phyloP scores from a whole-genome alignment of 2,888 invertebrate species.

The Ecdyonurus torrentis region DNA sequence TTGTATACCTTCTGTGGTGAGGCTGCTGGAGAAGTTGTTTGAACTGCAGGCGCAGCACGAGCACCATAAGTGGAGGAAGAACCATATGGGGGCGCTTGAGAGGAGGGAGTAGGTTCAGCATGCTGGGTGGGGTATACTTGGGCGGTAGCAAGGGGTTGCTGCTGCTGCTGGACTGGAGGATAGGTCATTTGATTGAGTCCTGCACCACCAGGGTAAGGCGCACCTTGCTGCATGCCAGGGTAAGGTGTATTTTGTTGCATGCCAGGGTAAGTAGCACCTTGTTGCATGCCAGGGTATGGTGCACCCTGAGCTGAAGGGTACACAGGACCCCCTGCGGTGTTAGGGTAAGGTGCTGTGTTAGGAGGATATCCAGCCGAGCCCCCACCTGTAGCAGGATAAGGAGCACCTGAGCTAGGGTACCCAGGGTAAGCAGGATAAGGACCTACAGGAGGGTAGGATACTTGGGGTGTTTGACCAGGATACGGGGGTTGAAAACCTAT shows the following conservation, averaged over 20 bases:
- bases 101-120: too few species aligned
- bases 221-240: neutral
- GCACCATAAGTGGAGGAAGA: neutral
- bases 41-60: neutral
- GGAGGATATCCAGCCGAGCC: neutral
- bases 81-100: neutral
- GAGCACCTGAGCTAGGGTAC: neutral
- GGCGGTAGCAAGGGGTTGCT: neutral
- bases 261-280: neutral
- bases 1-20: neutral
- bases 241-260: neutral
- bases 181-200: neutral
- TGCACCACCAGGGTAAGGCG: neutral
- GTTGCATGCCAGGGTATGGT: neutral
- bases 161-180: neutral
- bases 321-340: neutral
- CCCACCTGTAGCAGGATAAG: neutral
- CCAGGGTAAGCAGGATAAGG: neutral
- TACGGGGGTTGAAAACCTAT: neutral
- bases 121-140: neutral
- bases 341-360: neutral
- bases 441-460: neutral
- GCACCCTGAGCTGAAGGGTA: neutral
- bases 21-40: neutral
- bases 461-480: neutral